Evolutionary conservation across 2,113 vertebrate species (phyloP), one percentile per base, ranked within the genome.

Genomic region (Actenoides lindsayi): DNA sequence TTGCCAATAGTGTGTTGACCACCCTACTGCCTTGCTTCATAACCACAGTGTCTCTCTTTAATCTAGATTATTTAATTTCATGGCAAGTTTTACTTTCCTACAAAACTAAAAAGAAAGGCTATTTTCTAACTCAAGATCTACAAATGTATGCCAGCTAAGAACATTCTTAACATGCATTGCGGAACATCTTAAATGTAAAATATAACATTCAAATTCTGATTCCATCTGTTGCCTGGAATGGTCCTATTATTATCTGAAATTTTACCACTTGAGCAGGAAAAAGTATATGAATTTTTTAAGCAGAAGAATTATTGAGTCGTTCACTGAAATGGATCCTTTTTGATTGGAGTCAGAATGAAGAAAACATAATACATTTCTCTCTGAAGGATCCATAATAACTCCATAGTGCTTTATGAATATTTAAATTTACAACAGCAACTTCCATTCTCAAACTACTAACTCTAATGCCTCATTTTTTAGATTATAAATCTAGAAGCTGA

Each of bases 151-250:
- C 33, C 3, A 1, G 16, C 21, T 48, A 87, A 76, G 53, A 88
- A 44, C 24, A 39, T 27, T 68, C 42, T 71, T 69, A 59, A 11
- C 16, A 44, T 14, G 16, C 27, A 56, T 39, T 83, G 33, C n/a
- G 51, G 15, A 75, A 5, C 33, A 76, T 69, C 28, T 94, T 95
- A 62, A 90, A 83, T 77, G n/a, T 3, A 84, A 74, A 84, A 74
- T 69, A 81, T 37, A 60, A 94, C 95, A 69, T 73, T 90, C 14
- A 77, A 90, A 73, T 77, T 90, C 27, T 50, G 10, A 78, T 65
- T 77, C 42, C 27, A n/a, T 92, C 78, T 78, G 21, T 87, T 90
- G 44, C 60, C 69, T 69, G 54, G 28, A 90, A 85, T 46, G 11
- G 24, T 46, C 53, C 13, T 65, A 46, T 71, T 71, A 82, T 57